Evolutionary conservation across 2,113 vertebrate species (phyloP).

Genomic region (Crotalus tigris): DNA sequence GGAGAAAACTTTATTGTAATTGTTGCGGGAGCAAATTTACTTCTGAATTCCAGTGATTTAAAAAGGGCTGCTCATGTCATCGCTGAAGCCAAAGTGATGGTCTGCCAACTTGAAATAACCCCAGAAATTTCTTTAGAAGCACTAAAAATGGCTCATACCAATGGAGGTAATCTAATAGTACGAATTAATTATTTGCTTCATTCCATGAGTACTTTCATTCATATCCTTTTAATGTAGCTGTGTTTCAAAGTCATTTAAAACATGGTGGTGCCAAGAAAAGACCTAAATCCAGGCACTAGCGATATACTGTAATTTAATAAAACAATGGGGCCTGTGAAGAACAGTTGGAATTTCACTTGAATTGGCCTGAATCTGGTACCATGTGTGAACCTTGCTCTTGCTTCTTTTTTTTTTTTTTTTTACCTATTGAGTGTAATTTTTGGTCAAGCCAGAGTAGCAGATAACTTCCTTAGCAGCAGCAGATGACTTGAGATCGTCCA

Average conservation of each 20-base stretch:
- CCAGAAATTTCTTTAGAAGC: slow-evolving; percentile 82
- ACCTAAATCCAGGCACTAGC: slow-evolving; percentile 9
- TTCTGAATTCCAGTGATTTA: slow-evolving; percentile 83
- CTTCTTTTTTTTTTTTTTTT: not conserved
- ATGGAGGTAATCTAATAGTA: slow-evolving; percentile 76
- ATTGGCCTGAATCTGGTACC: not conserved
- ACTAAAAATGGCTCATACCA: slow-evolving; percentile 78
- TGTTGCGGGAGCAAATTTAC: slow-evolving; percentile 91
- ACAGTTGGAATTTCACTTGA: not conserved
- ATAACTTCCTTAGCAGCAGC: not conserved
- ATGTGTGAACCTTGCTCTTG: not conserved
- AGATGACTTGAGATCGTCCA: not conserved
- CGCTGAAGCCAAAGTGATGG: slow-evolving; percentile 79
- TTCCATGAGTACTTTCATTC: not conserved
- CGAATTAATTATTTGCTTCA: slow-evolving; percentile 33
- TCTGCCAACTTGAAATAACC: slow-evolving; percentile 92
- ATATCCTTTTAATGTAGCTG: slow-evolving; percentile 11
- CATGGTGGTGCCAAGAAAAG: not conserved
- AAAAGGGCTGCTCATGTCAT: slow-evolving; percentile 74
- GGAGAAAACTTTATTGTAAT: slow-evolving; percentile 95
- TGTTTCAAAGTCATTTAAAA: not conserved
- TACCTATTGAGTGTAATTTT: not conserved
- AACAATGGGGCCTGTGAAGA: not conserved
- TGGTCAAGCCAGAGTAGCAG: not conserved
- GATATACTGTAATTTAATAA: not conserved